These are phyloP conservation scores for Uria aalge DNA, from an alignment of 2,113 vertebrate genomes.

Conservation along the genomic window DNA sequence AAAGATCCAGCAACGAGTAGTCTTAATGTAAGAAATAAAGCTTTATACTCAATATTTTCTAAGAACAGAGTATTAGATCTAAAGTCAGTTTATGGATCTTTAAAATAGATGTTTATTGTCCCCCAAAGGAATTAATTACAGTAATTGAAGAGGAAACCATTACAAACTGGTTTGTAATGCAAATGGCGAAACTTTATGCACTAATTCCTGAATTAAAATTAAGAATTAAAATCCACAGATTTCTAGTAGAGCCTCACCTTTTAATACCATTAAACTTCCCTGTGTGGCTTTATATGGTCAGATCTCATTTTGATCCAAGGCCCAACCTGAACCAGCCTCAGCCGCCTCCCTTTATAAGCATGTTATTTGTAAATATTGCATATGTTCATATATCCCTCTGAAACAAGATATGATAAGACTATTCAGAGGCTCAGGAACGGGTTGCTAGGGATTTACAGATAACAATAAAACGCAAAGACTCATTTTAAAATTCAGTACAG, in stretches of 20 bases:
- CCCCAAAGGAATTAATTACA: not conserved
- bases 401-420: not conserved
- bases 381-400: not conserved
- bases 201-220: not conserved
- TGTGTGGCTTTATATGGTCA: not conserved
- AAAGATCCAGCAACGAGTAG: not conserved
- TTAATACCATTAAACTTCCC: not conserved
- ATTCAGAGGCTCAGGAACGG: not conserved
- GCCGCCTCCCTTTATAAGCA: not conserved
- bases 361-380: conserved; percentile 2
- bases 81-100: not conserved
- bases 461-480: conserved; percentile 21
- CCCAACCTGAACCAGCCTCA: not conserved
- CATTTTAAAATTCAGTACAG: not conserved
- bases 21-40: not conserved
- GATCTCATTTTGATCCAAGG: not conserved
- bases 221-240: not conserved
- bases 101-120: not conserved
- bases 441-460: conserved; percentile 16
- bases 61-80: not conserved
- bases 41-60: not conserved
- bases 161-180: not conserved
- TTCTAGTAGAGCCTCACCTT: not conserved
- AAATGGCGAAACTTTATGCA: not conserved
- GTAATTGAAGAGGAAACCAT: not conserved